Evolutionary conservation across 2,888 invertebrate genomes (phyloP), one percentile per base, ranked within the genome.

Genomic region (Napeogenes sylphis): DNA sequence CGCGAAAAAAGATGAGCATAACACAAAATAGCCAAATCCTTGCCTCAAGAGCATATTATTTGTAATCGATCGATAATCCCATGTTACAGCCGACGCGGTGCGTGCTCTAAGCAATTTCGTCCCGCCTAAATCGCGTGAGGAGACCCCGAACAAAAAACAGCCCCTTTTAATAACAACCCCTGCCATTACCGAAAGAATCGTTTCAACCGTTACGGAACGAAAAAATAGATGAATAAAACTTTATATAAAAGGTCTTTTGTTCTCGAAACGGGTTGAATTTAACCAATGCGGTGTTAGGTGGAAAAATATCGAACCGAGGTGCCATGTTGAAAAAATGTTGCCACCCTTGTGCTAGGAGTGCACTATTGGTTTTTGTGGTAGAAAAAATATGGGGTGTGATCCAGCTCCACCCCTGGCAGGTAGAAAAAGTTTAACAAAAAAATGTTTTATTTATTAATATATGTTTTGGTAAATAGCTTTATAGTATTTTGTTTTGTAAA

Each of bases 131-230:
- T 89, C 81, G 88, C 89, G 87, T 89, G 89, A 73, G 78, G 81
- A 80, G 71, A 71, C 68, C 74, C 65, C 74, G 70, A 72, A 80
- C 82, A 87, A 88, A 90, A 85, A 89, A 87, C 77, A 76, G 79
- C 75, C 78, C 84, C 84, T 79, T 79, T 77, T 79, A 78, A 79
- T 78, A 76, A 70, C 78, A 81, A 82, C 83, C 87, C 90, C 78
- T 78, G 81, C 82, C 78, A 87, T 86, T 85, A 84, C 83, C 85
- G 85, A 88, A 87, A 86, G 84, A 86, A 85, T 82, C 82, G 82
- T 67, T 77, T 72, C 79, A 78, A 85, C 90, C 88, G 89, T 90
- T 89, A 85, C 71, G 76, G 74, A 70, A 75, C 76, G 79, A 85
- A 87, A 89, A 87, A 88, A 85, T 82, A 78, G 79, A 87, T 84